These are phyloP conservation scores for Platyscapa corneri DNA, from an alignment of 1,140 invertebrate species.

Conservation along the genomic window DNA sequence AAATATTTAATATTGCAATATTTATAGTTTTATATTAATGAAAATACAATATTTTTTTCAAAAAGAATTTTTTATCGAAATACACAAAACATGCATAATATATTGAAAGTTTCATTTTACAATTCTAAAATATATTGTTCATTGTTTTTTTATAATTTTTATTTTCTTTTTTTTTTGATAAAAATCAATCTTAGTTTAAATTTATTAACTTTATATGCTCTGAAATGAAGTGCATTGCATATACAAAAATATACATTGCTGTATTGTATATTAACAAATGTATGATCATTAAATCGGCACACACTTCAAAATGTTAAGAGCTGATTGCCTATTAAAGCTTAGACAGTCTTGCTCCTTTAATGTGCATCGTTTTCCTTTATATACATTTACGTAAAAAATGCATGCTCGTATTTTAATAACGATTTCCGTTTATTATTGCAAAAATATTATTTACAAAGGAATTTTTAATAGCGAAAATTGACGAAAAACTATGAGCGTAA, in stretches of 20 bases:
- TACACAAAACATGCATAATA: neutral
- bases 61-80: neutral
- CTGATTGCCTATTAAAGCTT: neutral
- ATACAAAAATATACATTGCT: conserved; percentile 46
- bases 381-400: neutral
- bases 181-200: conserved; percentile 6
- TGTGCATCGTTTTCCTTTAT: neutral
- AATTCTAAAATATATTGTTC: too few species aligned
- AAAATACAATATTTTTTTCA: too few species aligned
- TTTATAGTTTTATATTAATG: too few species aligned
- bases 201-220: neutral
- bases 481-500: too few species aligned
- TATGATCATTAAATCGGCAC: neutral
- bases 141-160: neutral
- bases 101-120: too few species aligned
- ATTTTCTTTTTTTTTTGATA: neutral
- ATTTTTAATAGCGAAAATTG: conserved; percentile 16
- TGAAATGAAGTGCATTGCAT: neutral
- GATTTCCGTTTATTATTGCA: neutral
- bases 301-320: neutral
- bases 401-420: neutral
- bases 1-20: too few species aligned
- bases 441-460: conserved; percentile 40
- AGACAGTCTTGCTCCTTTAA: neutral
- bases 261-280: conserved; percentile 22